Evolutionary conservation across 2,888 invertebrate genomes (phyloP).

Genomic region (Pristionchus exspectatus): DNA sequence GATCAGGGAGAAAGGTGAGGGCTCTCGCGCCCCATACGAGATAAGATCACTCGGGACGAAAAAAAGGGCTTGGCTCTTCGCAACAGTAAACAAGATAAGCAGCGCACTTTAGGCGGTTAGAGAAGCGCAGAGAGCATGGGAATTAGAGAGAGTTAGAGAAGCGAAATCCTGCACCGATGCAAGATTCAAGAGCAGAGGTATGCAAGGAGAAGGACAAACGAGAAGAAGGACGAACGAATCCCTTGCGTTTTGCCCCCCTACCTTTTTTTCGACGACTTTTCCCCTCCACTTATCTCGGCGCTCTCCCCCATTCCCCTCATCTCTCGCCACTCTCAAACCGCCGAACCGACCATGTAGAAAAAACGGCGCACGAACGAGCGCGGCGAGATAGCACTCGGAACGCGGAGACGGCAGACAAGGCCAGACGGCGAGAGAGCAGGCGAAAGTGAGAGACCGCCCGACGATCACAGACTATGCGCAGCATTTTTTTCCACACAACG

Average conservation of each 20-base stretch:
- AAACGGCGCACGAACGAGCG: slow-evolving; percentile 10
- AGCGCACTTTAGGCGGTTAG: neutral
- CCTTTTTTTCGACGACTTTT: slow-evolving; percentile 41
- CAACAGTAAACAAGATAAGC: neutral
- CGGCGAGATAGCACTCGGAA: neutral
- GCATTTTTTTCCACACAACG: slow-evolving; percentile 10
- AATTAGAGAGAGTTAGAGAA: neutral
- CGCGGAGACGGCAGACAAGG: neutral
- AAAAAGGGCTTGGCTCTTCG: neutral
- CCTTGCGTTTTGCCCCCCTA: slow-evolving; percentile 6
- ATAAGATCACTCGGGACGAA: neutral
- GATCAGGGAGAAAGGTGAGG: neutral
- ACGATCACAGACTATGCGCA: neutral
- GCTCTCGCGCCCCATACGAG: neutral
- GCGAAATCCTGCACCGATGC: neutral
- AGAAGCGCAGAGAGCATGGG: neutral
- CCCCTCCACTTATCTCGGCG: neutral
- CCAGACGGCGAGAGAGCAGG: neutral
- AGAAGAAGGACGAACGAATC: neutral
- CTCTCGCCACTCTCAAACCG: slow-evolving; percentile 5
- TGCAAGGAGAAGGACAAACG: neutral
- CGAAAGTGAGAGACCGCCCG: neutral
- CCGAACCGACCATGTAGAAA: slow-evolving; percentile 23
- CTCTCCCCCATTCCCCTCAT: neutral
- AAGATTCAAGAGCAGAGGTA: neutral